Evolutionary conservation across 2,797 vertebrate genomes (phyloP), one percentile per base, ranked within the genome.

Genomic region (Knipowitschia caucasica): DNA sequence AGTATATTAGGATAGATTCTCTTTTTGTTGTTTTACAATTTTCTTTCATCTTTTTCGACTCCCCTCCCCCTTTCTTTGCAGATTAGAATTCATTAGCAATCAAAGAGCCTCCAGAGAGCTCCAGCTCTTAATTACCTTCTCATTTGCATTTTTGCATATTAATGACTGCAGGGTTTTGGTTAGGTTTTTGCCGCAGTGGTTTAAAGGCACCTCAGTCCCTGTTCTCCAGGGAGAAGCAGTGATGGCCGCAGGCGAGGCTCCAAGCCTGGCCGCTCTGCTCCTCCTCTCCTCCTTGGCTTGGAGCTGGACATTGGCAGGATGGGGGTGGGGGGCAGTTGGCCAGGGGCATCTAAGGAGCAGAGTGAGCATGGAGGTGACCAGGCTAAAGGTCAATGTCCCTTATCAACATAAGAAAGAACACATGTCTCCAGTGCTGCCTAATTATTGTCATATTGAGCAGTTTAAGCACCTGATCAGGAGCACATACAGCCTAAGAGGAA

Each of bases 121-220:
- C 88, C 85, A 85, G 90, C 89, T 91, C 91, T 93, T 95, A 92
- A 93, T 94, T 94, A 93, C 90, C 90, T 90, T 81, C 91, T 93
- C 79, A 94, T 97, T 98, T 96, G 92, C 94, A 96, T 96, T 91
- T 94, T 93, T 95, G 94, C 93, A 94, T 94, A 93, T 94, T 95
- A 94, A 95, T 93, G 92, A 92, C 78, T 90, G 90, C 91, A 91
- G 92, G 93, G 85, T 91, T 92, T 89, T 86, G 83, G 79, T 85
- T 60, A 76, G 74, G 75, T 82, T 87, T 89, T 85, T 91, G 90
- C 91, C 86, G 91, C 91, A 92, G 89, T 92, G 89, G 86, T 91
- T 90, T 91, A 90, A 91, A 90, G 88, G 88, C 84, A 90, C 88
- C 89, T 88, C 89, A 71, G 82, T 82, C 81, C 78, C 82, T 71